Conservation (phyloP, 2,888 invertebrate genomes). For the Aromia moschata region DNA sequence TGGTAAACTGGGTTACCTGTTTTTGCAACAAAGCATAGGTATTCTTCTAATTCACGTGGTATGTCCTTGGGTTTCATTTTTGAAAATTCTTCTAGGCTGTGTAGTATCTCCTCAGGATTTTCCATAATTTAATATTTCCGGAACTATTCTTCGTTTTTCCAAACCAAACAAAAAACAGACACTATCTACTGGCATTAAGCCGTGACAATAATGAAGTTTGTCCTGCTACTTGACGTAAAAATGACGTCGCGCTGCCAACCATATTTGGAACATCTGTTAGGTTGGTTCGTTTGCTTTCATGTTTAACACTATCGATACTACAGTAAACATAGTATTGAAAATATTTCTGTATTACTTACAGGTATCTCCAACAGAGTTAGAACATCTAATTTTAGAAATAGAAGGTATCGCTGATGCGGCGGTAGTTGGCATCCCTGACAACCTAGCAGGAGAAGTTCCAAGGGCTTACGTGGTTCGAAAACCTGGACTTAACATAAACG, state of each 20-base stretch:
- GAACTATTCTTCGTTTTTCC: constrained; percentile 11
- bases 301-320: too few species aligned
- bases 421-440: constrained; percentile 79
- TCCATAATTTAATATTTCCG: constrained; percentile 68
- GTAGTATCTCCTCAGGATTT: constrained; percentile 85
- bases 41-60: constrained; percentile 88
- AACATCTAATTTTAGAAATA: constrained; percentile 77
- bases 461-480: constrained; percentile 76
- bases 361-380: constrained; percentile 88
- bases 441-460: constrained; percentile 77
- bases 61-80: constrained; percentile 81
- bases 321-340: too few species aligned
- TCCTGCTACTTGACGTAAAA: constrained; percentile 6
- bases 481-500: constrained; percentile 66
- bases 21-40: constrained; percentile 88
- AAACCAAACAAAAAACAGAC: constrained; percentile 35
- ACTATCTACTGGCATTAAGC: constrained; percentile 31
- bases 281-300: too few species aligned
- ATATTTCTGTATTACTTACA: too few species aligned
- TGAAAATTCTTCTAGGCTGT: constrained; percentile 84
- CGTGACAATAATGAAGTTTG: constrained; percentile 45
- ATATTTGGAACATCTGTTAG: too few species aligned
- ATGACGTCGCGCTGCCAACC: constrained; percentile 17
- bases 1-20: constrained; percentile 95
- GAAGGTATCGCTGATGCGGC: constrained; percentile 80